Evolutionary conservation across 2,888 invertebrate species (phyloP), one percentile per base, ranked within the genome.

Genomic region (Seira ritae): DNA sequence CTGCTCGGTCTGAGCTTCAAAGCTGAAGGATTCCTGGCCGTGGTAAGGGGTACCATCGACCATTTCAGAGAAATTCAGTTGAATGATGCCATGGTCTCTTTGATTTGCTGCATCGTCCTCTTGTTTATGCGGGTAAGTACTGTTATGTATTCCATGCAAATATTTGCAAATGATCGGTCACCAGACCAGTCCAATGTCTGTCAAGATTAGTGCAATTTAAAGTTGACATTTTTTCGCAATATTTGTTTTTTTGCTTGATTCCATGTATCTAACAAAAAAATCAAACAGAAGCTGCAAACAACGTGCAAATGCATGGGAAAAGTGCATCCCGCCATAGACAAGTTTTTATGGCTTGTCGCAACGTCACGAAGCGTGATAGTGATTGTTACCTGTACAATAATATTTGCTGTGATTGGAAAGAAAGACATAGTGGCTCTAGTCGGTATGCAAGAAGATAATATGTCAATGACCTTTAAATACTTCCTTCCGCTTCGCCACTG

Each of bases 331-430:
- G 68, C 91, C 8, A 85, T 93, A 19, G 91, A 92, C 55, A 94
- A 94, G 89, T 90, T 92, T 66, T 92, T 95, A 70, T 95, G 95
- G 95, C 92, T 95, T 89, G 91, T 95, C 69, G 94, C 95, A 80
- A 95, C 95, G 24, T 94, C 94, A 0, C 92, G 96, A 84, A 96
- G 95, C 91, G 95, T 96, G 87, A 91, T 95, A 62, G 94, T 95
- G 24, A 95, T 96, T 80, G 92, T 95, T 19, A 91, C 94, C 19
- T 94, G 94, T 90, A 94, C 94, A 0, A 91, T 93, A 12, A 91
- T 95, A 73, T 90, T 90, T 12, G 89, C 87, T 55, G 12, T 85
- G 22, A 80, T 90, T 20, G 87, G 87, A 1, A 55, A 85, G 37
- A 60, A 80, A 12, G 66, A 69, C 12, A 8, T 70, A 24, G 84